Percentiles rank a stretch among this genome's conserved stretches.
These are phyloP conservation scores for Oscheius sp. DNA, from an alignment of 2,888 invertebrate species.

Conservation along the genomic window DNA sequence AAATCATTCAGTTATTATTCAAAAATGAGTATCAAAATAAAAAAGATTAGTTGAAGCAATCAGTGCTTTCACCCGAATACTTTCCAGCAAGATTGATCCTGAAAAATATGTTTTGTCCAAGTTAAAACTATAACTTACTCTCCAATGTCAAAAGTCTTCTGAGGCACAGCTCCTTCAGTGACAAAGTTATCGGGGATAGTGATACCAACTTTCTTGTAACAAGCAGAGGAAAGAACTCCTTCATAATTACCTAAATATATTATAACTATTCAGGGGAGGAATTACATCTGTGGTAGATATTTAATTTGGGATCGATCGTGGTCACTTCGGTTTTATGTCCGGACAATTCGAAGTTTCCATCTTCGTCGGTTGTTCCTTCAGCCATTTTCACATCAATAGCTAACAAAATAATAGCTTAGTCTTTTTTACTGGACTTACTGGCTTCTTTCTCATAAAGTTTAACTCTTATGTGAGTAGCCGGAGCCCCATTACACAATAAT, in stretches of 20 bases:
- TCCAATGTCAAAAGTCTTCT: conserved; percentile 63
- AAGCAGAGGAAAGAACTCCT: conserved; percentile 17
- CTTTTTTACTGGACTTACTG: too few species aligned
- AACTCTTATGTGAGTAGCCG: conserved; percentile 59
- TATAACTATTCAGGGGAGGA: conserved; percentile 34
- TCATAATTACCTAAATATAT: conserved; percentile 42
- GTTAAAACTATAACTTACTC: too few species aligned
- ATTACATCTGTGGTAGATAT: conserved; percentile 45
- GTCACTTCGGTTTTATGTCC: conserved; percentile 51
- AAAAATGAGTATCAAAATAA: conserved; percentile 8
- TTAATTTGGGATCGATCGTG: conserved; percentile 47
- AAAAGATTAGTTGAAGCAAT: conserved; percentile 58
- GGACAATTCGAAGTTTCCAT: conserved; percentile 56
- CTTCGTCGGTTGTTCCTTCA: conserved; percentile 58
- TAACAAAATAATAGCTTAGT: conserved; percentile 33
- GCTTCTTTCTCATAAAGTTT: conserved; percentile 63
- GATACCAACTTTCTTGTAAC: conserved; percentile 21
- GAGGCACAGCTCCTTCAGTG: conserved; percentile 52
- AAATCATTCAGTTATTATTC: too few species aligned
- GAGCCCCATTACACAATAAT: conserved; percentile 60
- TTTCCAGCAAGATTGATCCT: conserved; percentile 59
- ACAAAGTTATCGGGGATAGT: conserved; percentile 61
- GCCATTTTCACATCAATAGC: conserved; percentile 63
- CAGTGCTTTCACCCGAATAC: conserved; percentile 61
- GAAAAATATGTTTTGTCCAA: too few species aligned